These are phyloP conservation scores for Tholera decimalis DNA, from an alignment of 2,888 invertebrate genomes.

Conservation along the genomic window DNA sequence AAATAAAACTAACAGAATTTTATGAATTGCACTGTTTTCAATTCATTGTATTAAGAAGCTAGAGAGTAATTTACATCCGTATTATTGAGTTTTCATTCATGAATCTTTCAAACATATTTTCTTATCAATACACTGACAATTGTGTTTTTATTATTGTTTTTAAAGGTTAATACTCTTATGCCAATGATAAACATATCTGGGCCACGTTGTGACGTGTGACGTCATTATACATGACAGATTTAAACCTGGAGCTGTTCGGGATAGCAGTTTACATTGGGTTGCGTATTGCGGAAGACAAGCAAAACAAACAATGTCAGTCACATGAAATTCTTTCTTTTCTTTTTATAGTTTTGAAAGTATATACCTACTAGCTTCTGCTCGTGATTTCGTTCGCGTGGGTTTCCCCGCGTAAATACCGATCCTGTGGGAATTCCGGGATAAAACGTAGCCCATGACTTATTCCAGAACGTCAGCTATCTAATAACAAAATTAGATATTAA, in stretches of 20 bases:
- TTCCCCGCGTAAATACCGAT: too few species aligned
- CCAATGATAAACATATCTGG: slow-evolving; percentile 1
- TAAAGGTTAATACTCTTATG: slow-evolving; percentile 33
- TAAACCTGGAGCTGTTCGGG: slow-evolving; percentile 39
- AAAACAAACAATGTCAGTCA: slow-evolving; percentile 19
- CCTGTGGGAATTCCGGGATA: too few species aligned
- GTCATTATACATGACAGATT: slow-evolving; percentile 36
- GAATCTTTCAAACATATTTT: slow-evolving; percentile 30
- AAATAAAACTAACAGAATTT: neutral
- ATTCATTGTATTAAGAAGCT: neutral
- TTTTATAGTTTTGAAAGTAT: neutral
- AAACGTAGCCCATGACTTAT: too few species aligned
- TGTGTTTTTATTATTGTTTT: slow-evolving; percentile 8
- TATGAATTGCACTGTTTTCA: slow-evolving; percentile 18
- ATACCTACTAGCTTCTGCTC: too few species aligned
- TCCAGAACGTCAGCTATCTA: too few species aligned
- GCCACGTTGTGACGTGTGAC: slow-evolving; percentile 14
- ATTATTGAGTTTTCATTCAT: slow-evolving; percentile 26
- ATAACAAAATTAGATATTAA: too few species aligned
- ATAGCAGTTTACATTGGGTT: slow-evolving; percentile 40
- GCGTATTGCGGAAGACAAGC: slow-evolving; percentile 43
- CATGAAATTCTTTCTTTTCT: neutral
- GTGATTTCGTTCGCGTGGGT: too few species aligned
- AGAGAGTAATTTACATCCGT: slow-evolving; percentile 6
- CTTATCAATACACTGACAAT: neutral